A percentile compares a stretch with the other conserved stretches of the same genome.
phyloP scores from a whole-genome alignment of 2,797 vertebrate genomes.

The Geotrypetes seraphini region DNA sequence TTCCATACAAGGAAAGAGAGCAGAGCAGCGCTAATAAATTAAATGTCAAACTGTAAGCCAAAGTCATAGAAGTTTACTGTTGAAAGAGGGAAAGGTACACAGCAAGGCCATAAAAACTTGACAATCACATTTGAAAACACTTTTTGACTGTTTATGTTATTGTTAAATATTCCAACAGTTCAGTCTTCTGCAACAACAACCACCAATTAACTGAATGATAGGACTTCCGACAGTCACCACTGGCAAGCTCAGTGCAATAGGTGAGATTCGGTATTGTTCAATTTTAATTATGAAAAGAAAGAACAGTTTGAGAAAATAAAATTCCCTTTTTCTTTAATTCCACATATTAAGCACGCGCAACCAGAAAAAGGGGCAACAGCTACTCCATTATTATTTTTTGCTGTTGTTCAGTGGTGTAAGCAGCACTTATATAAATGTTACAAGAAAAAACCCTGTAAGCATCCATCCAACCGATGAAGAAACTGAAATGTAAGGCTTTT shows the following conservation, averaged over 20 bases:
- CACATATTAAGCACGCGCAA: constrained; percentile 70
- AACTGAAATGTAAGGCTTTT: constrained; percentile 98
- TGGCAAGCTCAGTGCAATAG: constrained; percentile 96
- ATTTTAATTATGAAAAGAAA: constrained; percentile 97
- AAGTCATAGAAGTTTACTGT: constrained; percentile 78
- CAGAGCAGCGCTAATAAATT: constrained; percentile 98
- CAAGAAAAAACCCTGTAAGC: constrained; percentile 98
- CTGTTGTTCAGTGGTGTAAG: constrained; percentile 94
- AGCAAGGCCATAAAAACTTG: constrained; percentile 97
- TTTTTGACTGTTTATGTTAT: constrained; percentile 77
- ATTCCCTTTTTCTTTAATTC: constrained; percentile 81
- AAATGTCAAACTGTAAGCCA: constrained; percentile 91
- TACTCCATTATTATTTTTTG: constrained; percentile 77
- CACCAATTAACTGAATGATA: constrained; percentile 88
- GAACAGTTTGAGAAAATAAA: constrained; percentile 81
- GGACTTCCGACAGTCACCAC: constrained; percentile 89
- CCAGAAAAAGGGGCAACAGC: constrained; percentile 73
- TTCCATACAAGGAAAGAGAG: constrained; percentile 77
- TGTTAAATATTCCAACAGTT: constrained; percentile 98
- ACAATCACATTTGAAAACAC: constrained; percentile 95
- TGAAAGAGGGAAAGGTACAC: constrained; percentile 83
- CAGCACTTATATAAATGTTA: constrained; percentile 98
- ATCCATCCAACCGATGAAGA: constrained; percentile 94
- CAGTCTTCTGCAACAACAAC: constrained; percentile 90
- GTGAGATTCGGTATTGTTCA: constrained; percentile 86